phyloP scores from a whole-genome alignment of 2,113 vertebrate species.

The Siphamia tubifer region DNA sequence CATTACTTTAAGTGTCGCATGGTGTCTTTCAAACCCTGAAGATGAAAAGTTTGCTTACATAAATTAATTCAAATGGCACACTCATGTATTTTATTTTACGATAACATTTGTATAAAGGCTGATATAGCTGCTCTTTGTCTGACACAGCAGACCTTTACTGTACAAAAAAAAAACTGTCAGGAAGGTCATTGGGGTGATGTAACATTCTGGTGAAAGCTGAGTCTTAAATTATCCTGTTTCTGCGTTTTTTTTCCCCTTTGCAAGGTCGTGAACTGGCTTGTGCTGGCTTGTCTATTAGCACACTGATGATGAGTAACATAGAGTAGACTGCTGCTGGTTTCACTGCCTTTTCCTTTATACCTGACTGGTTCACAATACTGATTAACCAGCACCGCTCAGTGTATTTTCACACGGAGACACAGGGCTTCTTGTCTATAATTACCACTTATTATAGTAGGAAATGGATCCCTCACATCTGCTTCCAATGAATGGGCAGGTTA shows the following conservation, averaged over 20 bases:
- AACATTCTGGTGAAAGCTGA: conserved; percentile 45
- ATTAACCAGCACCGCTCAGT: conserved; percentile 37
- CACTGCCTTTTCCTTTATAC: conserved; percentile 19
- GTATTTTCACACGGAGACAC: conserved; percentile 62
- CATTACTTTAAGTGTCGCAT: too few species aligned
- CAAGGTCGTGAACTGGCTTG: conserved; percentile 60
- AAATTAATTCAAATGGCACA: neutral
- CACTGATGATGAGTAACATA: conserved; percentile 33
- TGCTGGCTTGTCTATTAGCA: conserved; percentile 56
- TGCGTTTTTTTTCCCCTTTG: neutral
- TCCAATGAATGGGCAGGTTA: conserved; percentile 74
- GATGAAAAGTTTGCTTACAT: neutral
- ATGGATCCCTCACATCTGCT: conserved; percentile 77
- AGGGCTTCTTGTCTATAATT: conserved; percentile 70
- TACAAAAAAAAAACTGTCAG: neutral
- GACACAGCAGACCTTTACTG: neutral
- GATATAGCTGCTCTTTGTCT: neutral
- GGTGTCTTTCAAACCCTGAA: neutral
- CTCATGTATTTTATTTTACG: neutral
- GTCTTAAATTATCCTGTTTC: conserved; percentile 41
- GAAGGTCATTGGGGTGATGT: conserved; percentile 4
- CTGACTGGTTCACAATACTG: conserved; percentile 14
- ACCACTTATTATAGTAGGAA: conserved; percentile 76
- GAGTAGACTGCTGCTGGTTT: conserved; percentile 25
- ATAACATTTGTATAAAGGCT: neutral